phyloP scores from a whole-genome alignment of 2,888 invertebrate species.

The Ormyrus pomaceus region DNA sequence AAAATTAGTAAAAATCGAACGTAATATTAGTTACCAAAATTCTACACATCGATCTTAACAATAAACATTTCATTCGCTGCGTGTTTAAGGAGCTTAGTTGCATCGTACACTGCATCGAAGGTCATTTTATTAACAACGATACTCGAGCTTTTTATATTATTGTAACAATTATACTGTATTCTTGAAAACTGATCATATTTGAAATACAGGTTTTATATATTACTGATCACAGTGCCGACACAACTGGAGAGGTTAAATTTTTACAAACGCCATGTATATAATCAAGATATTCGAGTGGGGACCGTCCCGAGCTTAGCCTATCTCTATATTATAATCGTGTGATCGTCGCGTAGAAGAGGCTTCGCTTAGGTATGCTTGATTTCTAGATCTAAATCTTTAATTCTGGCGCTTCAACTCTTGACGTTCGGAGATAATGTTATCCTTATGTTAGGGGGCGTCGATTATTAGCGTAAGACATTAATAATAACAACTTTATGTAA shows the following conservation, averaged over 20 bases:
- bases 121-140: too few relatives aligned
- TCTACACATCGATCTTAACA: constrained; percentile 46
- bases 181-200: background rate
- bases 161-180: background rate
- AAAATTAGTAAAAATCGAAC: background rate
- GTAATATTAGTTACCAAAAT: constrained; percentile 17
- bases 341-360: constrained; percentile 33
- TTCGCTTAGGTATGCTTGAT: constrained; percentile 40
- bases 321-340: constrained; percentile 11
- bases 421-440: constrained; percentile 15
- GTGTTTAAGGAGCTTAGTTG: background rate
- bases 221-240: constrained; percentile 24
- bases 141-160: too few relatives aligned
- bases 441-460: background rate
- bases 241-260: background rate
- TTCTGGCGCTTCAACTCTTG: background rate
- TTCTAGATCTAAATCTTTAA: constrained; percentile 11
- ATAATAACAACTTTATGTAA: constrained; percentile 23
- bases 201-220: background rate
- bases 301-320: constrained; percentile 40
- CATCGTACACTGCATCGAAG: constrained; percentile 15
- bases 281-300: constrained; percentile 6
- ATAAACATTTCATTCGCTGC: background rate
- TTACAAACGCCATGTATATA: constrained; percentile 8
- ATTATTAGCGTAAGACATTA: constrained; percentile 6